These are phyloP conservation scores for Ophion obscuratus DNA, from an alignment of 2,888 invertebrate genomes.

Conservation along the genomic window DNA sequence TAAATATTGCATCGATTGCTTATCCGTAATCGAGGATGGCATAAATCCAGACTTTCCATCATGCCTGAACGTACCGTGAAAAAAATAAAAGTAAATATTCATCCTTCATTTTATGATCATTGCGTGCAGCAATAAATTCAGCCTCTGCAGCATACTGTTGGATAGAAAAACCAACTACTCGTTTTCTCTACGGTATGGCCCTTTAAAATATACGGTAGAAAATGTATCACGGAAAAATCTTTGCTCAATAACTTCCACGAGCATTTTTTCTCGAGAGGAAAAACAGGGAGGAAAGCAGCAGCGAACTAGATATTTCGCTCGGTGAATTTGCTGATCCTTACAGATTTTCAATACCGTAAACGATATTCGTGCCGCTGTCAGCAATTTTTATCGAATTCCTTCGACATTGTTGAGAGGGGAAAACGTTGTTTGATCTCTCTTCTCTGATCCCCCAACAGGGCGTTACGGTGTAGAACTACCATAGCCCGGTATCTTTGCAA, in stretches of 20 bases:
- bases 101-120: constrained; percentile 3
- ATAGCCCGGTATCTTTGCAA: neutral
- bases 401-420: constrained; percentile 34
- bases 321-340: constrained; percentile 38
- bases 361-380: constrained; percentile 42
- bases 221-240: constrained; percentile 14
- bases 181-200: neutral
- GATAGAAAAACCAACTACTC: neutral
- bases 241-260: constrained; percentile 12
- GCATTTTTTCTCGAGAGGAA: constrained; percentile 3
- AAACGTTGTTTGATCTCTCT: constrained; percentile 54
- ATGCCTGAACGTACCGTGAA: neutral
- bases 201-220: neutral
- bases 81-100: neutral
- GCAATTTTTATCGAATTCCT: constrained; percentile 48
- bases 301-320: constrained; percentile 24
- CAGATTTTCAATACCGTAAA: constrained; percentile 45
- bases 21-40: constrained; percentile 55
- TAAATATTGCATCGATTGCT: constrained; percentile 42
- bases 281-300: constrained; percentile 26
- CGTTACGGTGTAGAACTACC: neutral
- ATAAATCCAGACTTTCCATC: constrained; percentile 2
- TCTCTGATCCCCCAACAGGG: neutral
- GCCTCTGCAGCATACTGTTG: neutral
- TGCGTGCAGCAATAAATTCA: neutral